A percentile compares a stretch with the other conserved stretches of the same genome.
Evolutionary conservation across 2,113 vertebrate species (phyloP).

Genomic region (Salminus brasiliensis): DNA sequence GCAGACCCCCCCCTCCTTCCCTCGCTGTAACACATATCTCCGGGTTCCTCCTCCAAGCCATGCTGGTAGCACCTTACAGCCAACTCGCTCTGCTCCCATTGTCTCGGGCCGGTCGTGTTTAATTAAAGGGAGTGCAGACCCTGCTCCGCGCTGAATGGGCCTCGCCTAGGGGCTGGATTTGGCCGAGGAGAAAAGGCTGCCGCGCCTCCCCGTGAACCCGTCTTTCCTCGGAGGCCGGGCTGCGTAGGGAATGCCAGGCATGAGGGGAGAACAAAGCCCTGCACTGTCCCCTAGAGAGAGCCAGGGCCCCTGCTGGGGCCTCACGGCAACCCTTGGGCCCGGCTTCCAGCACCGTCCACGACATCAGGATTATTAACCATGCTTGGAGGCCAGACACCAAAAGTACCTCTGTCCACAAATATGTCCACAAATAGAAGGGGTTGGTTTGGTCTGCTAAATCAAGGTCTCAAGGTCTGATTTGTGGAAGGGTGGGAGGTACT

Average conservation of each 20-base stretch:
- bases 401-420: not conserved
- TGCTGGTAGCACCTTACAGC: constrained; percentile 40
- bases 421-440: not conserved
- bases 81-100: constrained; percentile 44
- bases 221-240: constrained; percentile 59
- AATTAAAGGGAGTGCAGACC: constrained; percentile 48
- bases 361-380: constrained; percentile 37
- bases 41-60: constrained; percentile 15
- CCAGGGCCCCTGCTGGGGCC: constrained; percentile 50
- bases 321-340: constrained; percentile 27
- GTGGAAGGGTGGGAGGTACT: too few relatives aligned
- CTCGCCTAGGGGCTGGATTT: constrained; percentile 50
- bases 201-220: constrained; percentile 38
- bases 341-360: constrained; percentile 17
- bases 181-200: constrained; percentile 46
- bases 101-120: constrained; percentile 39
- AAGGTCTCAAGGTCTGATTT: too few relatives aligned
- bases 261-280: constrained; percentile 72
- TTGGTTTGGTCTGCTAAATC: not conserved
- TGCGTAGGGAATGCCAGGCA: constrained; percentile 74
- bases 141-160: constrained; percentile 41
- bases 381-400: not conserved
- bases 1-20: not conserved
- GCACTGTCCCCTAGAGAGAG: constrained; percentile 74
- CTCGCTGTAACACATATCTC: not conserved